phyloP scores from a whole-genome alignment of 2,888 invertebrate genomes.

The Nomada flava region DNA sequence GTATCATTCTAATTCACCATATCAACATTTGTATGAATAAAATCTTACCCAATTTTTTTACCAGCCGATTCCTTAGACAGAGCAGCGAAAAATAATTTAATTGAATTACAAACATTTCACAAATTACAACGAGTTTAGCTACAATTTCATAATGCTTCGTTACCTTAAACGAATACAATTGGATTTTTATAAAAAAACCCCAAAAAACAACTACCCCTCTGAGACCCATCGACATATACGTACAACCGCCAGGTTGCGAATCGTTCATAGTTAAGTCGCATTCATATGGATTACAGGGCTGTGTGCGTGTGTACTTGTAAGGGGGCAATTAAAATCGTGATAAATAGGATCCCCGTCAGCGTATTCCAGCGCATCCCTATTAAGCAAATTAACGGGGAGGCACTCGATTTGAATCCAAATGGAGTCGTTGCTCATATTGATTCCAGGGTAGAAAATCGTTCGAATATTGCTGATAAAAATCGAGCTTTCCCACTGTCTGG shows the following conservation, averaged over 20 bases:
- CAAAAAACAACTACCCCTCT: too few relatives aligned
- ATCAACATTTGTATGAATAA: background rate
- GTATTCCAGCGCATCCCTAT: conserved; percentile 21
- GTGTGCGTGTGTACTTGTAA: conserved; percentile 9
- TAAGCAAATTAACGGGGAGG: conserved; percentile 49
- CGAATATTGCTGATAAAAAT: conserved; percentile 58
- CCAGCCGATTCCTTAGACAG: too few relatives aligned
- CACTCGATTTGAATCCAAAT: conserved; percentile 52
- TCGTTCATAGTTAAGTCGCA: conserved; percentile 34
- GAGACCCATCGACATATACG: background rate
- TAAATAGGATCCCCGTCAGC: conserved; percentile 50
- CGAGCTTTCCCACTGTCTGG: conserved; percentile 37
- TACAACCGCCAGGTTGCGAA: background rate
- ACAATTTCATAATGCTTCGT: background rate
- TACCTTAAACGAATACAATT: background rate
- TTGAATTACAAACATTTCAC: background rate
- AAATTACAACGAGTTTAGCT: too few relatives aligned
- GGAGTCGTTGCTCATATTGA: conserved; percentile 53
- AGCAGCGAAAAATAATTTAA: background rate
- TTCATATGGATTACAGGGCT: conserved; percentile 47
- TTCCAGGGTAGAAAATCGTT: conserved; percentile 48
- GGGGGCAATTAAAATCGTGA: conserved; percentile 60
- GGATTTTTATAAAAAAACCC: background rate
- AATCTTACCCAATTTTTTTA: background rate
- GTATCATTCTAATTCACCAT: too few relatives aligned